Percentiles rank a stretch among this genome's conserved stretches.
These are phyloP conservation scores for Helleia helle DNA, from an alignment of 2,888 invertebrate genomes.

Conservation along the genomic window DNA sequence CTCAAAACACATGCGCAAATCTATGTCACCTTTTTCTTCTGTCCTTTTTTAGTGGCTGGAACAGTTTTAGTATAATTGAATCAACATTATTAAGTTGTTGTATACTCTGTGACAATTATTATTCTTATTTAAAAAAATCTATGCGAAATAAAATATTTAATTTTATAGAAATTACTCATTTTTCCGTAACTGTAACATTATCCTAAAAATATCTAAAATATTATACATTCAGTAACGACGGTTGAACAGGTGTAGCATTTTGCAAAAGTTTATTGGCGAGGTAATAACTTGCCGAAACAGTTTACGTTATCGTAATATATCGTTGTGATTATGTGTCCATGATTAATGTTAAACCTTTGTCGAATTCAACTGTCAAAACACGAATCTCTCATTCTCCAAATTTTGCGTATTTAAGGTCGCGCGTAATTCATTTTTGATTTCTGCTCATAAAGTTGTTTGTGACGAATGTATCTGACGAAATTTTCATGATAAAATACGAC, in stretches of 20 bases:
- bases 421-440: background rate
- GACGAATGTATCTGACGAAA: too few relatives aligned
- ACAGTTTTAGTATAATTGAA: too few relatives aligned
- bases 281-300: background rate
- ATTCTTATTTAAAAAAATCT: too few relatives aligned
- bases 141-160: too few relatives aligned
- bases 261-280: slow-evolving; percentile 3
- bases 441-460: background rate
- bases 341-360: background rate
- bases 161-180: too few relatives aligned
- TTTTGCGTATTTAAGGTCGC: background rate
- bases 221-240: background rate
- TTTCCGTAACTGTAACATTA: too few relatives aligned
- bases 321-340: background rate
- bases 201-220: background rate
- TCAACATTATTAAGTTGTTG: too few relatives aligned
- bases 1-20: too few relatives aligned
- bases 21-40: too few relatives aligned
- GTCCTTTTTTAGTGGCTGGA: too few relatives aligned
- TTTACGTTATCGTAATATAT: background rate
- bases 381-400: background rate
- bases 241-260: slow-evolving; percentile 5
- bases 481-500: background rate
- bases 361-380: background rate
- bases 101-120: too few relatives aligned